Conservation (phyloP, 2,113 vertebrate species). For the Galbula dea region DNA sequence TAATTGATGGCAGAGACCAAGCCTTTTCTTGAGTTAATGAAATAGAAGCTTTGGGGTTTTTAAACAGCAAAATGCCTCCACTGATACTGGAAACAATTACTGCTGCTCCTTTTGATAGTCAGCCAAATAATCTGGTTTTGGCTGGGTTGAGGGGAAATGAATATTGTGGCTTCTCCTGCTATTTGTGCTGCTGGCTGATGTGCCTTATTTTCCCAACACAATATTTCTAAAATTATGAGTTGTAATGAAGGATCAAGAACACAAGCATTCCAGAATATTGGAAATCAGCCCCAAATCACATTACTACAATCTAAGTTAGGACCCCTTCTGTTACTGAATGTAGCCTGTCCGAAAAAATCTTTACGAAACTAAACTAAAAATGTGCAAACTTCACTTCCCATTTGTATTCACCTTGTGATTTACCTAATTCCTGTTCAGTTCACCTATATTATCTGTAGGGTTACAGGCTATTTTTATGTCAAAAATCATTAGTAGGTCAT, state of each 20-base stretch:
- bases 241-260: not conserved
- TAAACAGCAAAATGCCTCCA: not conserved
- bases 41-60: not conserved
- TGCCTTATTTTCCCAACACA: not conserved
- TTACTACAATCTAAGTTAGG: not conserved
- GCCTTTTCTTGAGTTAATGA: not conserved
- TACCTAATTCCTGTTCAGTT: not conserved
- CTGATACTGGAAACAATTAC: conserved; percentile 14
- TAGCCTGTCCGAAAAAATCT: not conserved
- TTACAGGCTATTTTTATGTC: not conserved
- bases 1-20: not conserved
- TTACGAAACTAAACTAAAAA: not conserved
- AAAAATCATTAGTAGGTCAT: not conserved
- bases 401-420: not conserved
- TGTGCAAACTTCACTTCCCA: not conserved
- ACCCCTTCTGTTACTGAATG: not conserved
- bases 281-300: not conserved
- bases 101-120: not conserved
- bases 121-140: not conserved
- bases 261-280: not conserved
- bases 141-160: not conserved
- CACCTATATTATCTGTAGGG: not conserved
- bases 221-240: not conserved
- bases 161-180: not conserved
- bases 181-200: not conserved